Evolutionary conservation across 64 coral and sea anemone species (phyloP), one percentile per base, ranked within the genome.

Genomic region (Exaiptasia diaphana): DNA sequence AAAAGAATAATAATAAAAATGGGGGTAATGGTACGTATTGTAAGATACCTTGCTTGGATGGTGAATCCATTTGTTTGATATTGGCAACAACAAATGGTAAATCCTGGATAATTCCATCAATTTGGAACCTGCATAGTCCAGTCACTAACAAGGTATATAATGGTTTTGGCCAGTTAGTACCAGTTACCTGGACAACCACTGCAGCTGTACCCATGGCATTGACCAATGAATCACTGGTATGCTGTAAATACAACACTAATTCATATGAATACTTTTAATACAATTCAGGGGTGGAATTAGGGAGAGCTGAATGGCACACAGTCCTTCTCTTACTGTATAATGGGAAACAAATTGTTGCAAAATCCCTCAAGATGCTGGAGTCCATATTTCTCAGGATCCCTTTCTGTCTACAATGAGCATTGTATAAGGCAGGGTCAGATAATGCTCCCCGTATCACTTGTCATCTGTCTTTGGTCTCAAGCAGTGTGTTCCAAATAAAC

Each of bases 151-250:
- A 78, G 20, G 91, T 94, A 58, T 94, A 94, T 18, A 94, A 42
- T 3, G 91, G 91, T 29, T 94, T 94, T 10, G 91, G 91, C 91
- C 91, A 94, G 79, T 93, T 93, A 22, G 91, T 93, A 15, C 91
- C 91, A 36, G 91, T 88, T 7, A 93, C 91, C 61, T 93, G 91
- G 11, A 93, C 85, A 24, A 93, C 85, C 60, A 93, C 78, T 52
- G 91, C 85, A 40, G 85, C 91, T 41, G 91, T 88, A 3, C 91
- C 91, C 22, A 76, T 71, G n/a, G 85, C 65, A 43, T 88, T 83
- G 6, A 82, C 77, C 17, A 93, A 65, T 60, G 83, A 78, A 24
- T 62, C 25, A 31, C 58, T 62, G 5, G 58, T 23, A 62, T 62
- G 58, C 58, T 62, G 24, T 32, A 27, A 62, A 62, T 62, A 13